Conservation (phyloP, 1,140 invertebrate genomes). For the Mizuhopecten yessoensis region DNA sequence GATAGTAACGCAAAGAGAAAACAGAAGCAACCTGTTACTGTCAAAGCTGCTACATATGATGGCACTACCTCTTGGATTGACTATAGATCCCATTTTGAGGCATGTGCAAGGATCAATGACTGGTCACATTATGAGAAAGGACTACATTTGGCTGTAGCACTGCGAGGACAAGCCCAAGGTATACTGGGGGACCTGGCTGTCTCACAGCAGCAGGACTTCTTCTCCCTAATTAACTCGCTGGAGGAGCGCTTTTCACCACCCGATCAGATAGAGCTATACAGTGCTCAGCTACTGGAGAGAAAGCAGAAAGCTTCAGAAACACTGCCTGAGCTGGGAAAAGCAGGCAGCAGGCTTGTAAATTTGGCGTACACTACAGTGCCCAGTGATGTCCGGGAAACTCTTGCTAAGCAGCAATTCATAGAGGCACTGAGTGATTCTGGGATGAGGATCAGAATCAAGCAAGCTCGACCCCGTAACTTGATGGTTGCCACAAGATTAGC, state of each 20-base stretch:
- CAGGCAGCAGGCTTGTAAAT: slow-evolving; percentile 44
- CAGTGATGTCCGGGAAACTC: slow-evolving; percentile 48
- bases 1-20: not conserved
- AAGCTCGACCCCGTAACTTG: slow-evolving; percentile 47
- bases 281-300: slow-evolving; percentile 11
- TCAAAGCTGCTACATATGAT: not conserved
- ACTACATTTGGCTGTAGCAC: not conserved
- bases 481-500: slow-evolving; percentile 50
- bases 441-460: slow-evolving; percentile 55
- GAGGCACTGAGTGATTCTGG: slow-evolving; percentile 46
- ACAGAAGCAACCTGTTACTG: not conserved
- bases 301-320: slow-evolving; percentile 42
- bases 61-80: slow-evolving; percentile 46
- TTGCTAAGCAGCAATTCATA: slow-evolving; percentile 54
- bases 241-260: slow-evolving; percentile 13
- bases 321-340: slow-evolving; percentile 40
- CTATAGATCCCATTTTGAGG: slow-evolving; percentile 56
- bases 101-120: slow-evolving; percentile 50
- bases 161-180: slow-evolving; percentile 50
- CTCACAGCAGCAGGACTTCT: not conserved
- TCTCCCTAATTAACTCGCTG: not conserved
- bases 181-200: slow-evolving; percentile 15
- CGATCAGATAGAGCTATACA: slow-evolving; percentile 6
- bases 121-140: slow-evolving; percentile 58
- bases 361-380: slow-evolving; percentile 53